phyloP scores from a whole-genome alignment of 2,888 invertebrate genomes.

The Caenorhabditis sp. region DNA sequence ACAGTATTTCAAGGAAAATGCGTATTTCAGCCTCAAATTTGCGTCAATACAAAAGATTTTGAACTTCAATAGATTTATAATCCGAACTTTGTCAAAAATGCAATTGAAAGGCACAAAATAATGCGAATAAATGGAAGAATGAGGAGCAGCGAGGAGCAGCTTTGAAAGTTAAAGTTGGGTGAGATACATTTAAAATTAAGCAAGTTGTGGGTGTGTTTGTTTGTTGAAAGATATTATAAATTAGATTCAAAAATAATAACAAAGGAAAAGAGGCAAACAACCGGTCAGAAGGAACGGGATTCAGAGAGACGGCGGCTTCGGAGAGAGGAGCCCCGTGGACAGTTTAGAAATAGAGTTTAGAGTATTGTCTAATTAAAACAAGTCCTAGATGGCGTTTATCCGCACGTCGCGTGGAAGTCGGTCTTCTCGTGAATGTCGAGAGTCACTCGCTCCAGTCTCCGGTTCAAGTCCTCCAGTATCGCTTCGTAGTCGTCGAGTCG shows the following conservation, averaged over 20 bases:
- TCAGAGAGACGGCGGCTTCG: neutral
- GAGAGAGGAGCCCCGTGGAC: neutral
- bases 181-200: conserved; percentile 34
- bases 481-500: conserved; percentile 69
- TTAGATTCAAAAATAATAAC: neutral
- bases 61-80: conserved; percentile 34
- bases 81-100: conserved; percentile 6
- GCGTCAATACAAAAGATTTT: neutral
- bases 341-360: neutral
- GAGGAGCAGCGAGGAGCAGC: no score
- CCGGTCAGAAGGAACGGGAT: conserved; percentile 40
- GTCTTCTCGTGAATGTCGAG: conserved; percentile 69
- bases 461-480: conserved; percentile 65
- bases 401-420: conserved; percentile 73
- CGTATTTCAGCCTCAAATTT: no score
- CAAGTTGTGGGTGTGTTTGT: conserved; percentile 14
- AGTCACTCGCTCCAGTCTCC: conserved; percentile 70
- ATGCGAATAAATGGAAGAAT: conserved; percentile 8
- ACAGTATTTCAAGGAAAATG: no score
- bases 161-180: conserved; percentile 14
- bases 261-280: conserved; percentile 8
- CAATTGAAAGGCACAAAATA: neutral
- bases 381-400: conserved; percentile 31
- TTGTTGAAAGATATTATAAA: neutral
- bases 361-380: neutral